Percentiles rank a stretch among this genome's conserved stretches.
Evolutionary conservation across 2,888 invertebrate species (phyloP).

Genomic region (Meganola albula): DNA sequence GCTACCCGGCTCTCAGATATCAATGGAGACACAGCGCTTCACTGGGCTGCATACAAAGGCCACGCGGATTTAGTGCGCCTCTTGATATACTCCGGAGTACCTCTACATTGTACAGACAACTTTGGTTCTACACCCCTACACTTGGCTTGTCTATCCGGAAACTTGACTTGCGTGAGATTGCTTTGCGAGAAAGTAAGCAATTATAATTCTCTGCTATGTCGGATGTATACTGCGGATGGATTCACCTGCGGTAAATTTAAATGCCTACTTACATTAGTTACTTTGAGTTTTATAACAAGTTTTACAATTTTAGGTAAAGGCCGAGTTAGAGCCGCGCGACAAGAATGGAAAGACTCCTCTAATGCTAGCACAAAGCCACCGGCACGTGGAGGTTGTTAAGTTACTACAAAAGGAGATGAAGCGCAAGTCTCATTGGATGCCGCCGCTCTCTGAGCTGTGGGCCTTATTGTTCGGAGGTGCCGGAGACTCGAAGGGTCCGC

Average conservation of each 20-base stretch:
- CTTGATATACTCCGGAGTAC: slow-evolving; percentile 93
- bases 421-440: slow-evolving; percentile 90
- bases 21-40: slow-evolving; percentile 94
- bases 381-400: slow-evolving; percentile 90
- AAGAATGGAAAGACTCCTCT: slow-evolving; percentile 95
- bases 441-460: slow-evolving; percentile 92
- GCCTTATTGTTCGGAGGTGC: slow-evolving; percentile 93
- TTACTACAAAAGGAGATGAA: slow-evolving; percentile 89
- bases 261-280: too few relatives aligned
- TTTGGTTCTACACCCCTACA: slow-evolving; percentile 95
- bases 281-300: too few relatives aligned
- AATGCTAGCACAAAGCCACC: slow-evolving; percentile 91
- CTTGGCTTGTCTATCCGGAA: slow-evolving; percentile 92
- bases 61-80: slow-evolving; percentile 92
- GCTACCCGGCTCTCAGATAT: slow-evolving; percentile 91
- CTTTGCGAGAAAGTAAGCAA: slow-evolving; percentile 87
- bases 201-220: background rate
- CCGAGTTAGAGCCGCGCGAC: slow-evolving; percentile 90
- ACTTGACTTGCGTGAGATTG: slow-evolving; percentile 89
- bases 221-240: background rate
- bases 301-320: slow-evolving; percentile 80
- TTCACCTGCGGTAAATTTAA: too few relatives aligned
- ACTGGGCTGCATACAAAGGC: slow-evolving; percentile 97
- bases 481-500: slow-evolving; percentile 92
- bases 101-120: slow-evolving; percentile 92